phyloP scores from a whole-genome alignment of 2,888 invertebrate species.

The Philhelius pedissequus region DNA sequence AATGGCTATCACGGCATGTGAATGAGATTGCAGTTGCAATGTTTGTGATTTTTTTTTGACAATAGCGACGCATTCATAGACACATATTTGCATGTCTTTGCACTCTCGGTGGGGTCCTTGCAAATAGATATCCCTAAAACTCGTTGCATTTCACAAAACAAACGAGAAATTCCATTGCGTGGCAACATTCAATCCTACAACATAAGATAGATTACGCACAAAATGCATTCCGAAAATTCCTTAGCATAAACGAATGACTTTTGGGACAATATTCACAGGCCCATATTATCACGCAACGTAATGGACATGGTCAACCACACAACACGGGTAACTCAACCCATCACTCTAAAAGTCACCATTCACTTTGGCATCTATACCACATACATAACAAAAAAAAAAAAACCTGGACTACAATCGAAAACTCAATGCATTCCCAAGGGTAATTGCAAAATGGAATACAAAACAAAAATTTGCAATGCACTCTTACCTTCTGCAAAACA shows the following conservation, averaged over 20 bases:
- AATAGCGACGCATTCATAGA: conserved; percentile 39
- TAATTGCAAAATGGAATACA: conserved; percentile 56
- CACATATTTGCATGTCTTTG: neutral
- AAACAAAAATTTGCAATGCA: conserved; percentile 15
- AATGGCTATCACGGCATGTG: neutral
- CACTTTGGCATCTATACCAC: neutral
- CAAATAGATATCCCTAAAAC: neutral
- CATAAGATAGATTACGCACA: conserved; percentile 42
- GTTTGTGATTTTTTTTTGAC: conserved; percentile 44
- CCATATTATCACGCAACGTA: conserved; percentile 57
- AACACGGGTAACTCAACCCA: conserved; percentile 18
- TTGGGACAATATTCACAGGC: conserved; percentile 37
- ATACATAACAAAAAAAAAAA: neutral
- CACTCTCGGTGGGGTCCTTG: neutral
- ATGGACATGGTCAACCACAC: conserved; percentile 43
- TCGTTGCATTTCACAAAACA: conserved; percentile 21
- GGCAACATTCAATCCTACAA: conserved; percentile 34
- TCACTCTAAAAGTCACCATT: neutral
- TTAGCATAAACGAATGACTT: conserved; percentile 58
- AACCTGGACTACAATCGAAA: conserved; percentile 48
- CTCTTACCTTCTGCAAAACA: neutral
- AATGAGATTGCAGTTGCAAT: conserved; percentile 7
- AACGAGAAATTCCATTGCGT: conserved; percentile 55
- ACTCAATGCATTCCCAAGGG: conserved; percentile 38
- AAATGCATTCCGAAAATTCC: conserved; percentile 54